These are phyloP conservation scores for Proteles cristata DNA, from an alignment of 2,113 vertebrate species.

Conservation along the genomic window DNA sequence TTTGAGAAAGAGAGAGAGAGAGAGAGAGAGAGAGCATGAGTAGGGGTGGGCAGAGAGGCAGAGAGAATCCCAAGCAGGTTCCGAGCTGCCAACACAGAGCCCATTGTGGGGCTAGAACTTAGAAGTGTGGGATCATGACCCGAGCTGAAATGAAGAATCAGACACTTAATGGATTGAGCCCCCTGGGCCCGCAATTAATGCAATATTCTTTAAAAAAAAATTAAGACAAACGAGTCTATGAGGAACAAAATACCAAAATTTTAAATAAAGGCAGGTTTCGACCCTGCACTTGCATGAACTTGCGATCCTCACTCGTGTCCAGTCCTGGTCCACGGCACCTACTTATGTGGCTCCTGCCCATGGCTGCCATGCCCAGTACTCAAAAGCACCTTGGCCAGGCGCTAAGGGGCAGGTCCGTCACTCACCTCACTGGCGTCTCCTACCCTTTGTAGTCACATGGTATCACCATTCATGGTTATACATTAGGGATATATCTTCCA, in stretches of 20 bases:
- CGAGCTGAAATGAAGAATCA: no score
- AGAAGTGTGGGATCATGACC: no score
- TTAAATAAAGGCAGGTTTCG: neutral
- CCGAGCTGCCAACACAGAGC: no score
- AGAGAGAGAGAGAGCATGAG: no score
- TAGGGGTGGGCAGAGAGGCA: no score
- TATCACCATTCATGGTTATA: neutral
- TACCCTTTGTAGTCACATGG: neutral
- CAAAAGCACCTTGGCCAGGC: neutral
- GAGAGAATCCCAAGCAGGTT: no score
- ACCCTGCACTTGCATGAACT: neutral
- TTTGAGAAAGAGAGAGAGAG: no score
- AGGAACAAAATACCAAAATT: neutral
- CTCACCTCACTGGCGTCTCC: neutral
- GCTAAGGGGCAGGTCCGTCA: neutral
- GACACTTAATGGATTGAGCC: no score
- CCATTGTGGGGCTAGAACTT: no score
- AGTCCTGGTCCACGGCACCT: fast-evolving
- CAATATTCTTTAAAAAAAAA: neutral
- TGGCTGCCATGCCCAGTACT: neutral
- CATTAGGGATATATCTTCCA: neutral
- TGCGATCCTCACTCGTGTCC: fast-evolving
- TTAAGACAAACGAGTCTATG: neutral
- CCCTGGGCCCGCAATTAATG: no score
- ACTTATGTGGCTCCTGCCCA: neutral